These are phyloP conservation scores for Parus major DNA, from an alignment of 2,113 vertebrate species.

Conservation along the genomic window DNA sequence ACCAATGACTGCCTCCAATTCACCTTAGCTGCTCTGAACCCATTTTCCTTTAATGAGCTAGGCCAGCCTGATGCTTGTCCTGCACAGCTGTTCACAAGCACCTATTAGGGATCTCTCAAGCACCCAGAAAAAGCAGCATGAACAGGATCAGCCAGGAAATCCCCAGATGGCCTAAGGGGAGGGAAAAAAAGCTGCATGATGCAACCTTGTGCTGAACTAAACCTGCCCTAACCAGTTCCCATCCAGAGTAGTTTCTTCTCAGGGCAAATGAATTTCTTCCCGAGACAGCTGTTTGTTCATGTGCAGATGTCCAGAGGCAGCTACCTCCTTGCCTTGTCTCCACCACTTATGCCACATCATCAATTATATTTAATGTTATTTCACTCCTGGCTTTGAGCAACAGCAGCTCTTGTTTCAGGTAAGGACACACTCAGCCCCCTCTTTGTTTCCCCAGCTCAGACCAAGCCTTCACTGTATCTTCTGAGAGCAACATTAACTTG, in stretches of 20 bases:
- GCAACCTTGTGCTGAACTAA: conserved; percentile 31
- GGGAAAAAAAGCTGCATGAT: conserved; percentile 34
- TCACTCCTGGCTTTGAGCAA: neutral
- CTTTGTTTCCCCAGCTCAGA: neutral
- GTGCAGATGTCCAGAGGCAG: conserved; percentile 21
- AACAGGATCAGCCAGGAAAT: conserved; percentile 37
- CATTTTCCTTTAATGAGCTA: neutral
- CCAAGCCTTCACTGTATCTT: neutral
- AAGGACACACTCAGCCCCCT: neutral
- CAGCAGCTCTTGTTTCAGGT: neutral
- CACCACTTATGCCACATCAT: neutral
- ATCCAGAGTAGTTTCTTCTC: conserved; percentile 6
- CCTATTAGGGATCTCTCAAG: neutral
- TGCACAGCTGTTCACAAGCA: conserved; percentile 22
- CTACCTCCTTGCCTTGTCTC: neutral
- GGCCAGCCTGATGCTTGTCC: neutral
- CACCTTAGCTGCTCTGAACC: neutral
- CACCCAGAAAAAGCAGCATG: neutral
- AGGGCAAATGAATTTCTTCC: conserved; percentile 34
- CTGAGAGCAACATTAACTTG: neutral
- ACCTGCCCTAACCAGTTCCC: conserved; percentile 39
- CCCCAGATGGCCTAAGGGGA: conserved; percentile 42
- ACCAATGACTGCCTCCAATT: neutral
- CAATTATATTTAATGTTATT: neutral
- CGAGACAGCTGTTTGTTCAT: neutral